phyloP scores from a whole-genome alignment of 2,888 invertebrate species.

The Xanthorhoe designata region DNA sequence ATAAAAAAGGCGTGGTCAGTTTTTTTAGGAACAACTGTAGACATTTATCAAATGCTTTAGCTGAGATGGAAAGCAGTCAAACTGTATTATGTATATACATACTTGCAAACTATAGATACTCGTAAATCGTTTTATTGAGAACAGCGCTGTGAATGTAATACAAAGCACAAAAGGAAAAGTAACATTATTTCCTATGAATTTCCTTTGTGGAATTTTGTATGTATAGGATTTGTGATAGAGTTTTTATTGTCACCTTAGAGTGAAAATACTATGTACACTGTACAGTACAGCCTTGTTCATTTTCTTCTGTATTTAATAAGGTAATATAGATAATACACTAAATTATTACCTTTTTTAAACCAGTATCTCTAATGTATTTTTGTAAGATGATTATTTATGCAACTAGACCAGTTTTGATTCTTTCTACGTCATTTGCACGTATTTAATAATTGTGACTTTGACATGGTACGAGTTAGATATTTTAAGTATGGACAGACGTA shows the following conservation, averaged over 20 bases:
- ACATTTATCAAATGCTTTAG: too few species aligned
- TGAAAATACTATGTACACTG: background rate
- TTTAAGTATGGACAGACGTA: too few species aligned
- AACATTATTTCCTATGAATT: conserved; percentile 1
- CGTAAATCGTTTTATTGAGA: background rate
- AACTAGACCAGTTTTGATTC: too few species aligned
- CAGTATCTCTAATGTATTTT: too few species aligned
- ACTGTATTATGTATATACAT: background rate
- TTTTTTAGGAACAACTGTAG: too few species aligned
- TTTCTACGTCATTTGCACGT: too few species aligned
- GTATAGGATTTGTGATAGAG: conserved; percentile 1
- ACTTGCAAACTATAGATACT: background rate
- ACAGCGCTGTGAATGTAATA: background rate
- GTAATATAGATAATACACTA: too few species aligned
- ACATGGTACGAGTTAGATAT: too few species aligned
- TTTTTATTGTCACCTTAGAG: background rate
- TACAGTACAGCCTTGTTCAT: background rate
- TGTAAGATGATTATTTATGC: too few species aligned
- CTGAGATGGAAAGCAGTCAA: background rate
- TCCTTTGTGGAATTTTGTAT: conserved; percentile 4
- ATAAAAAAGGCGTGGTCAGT: too few species aligned
- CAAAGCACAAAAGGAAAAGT: background rate
- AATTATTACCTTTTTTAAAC: too few species aligned
- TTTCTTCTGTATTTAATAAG: background rate
- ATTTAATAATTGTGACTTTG: too few species aligned